A percentile compares a stretch with the other conserved stretches of the same genome.
phyloP scores from a whole-genome alignment of 2,888 invertebrate species.

The Cheilosia impressa region DNA sequence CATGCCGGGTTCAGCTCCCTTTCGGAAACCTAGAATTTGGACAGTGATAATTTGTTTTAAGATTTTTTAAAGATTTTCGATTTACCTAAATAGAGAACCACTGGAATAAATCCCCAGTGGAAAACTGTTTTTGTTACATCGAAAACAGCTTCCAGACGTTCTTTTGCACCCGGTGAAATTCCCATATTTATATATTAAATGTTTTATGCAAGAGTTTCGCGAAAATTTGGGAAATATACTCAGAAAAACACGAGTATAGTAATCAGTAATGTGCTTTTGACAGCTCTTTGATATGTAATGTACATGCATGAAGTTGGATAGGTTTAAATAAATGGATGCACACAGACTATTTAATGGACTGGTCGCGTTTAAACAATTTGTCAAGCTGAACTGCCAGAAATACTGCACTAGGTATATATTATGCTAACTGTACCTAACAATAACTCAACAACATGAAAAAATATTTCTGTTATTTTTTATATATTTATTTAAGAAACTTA shows the following conservation, averaged over 20 bases:
- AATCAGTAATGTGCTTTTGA: slow-evolving; percentile 17
- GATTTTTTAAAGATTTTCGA: background rate
- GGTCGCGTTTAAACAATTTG: too few species aligned
- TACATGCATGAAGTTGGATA: slow-evolving; percentile 6
- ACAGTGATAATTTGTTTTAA: background rate
- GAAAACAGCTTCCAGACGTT: slow-evolving; percentile 86
- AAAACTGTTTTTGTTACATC: slow-evolving; percentile 86
- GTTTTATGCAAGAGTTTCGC: slow-evolving; percentile 2
- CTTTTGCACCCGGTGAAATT: slow-evolving; percentile 86
- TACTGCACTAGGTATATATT: too few species aligned
- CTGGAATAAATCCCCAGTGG: slow-evolving; percentile 89
- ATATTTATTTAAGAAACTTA: too few species aligned
- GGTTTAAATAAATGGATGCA: too few species aligned
- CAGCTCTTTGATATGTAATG: background rate
- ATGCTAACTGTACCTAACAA: too few species aligned
- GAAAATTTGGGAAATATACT: background rate
- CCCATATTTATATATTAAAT: slow-evolving; percentile 76
- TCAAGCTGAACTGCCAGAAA: too few species aligned
- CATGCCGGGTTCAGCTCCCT: slow-evolving; percentile 89
- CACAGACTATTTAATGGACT: too few species aligned
- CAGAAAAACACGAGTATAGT: slow-evolving; percentile 48
- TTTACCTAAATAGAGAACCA: slow-evolving; percentile 88
- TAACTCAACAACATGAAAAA: too few species aligned
- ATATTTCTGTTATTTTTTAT: too few species aligned
- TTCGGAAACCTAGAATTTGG: slow-evolving; percentile 86